Base-by-base conservation (phyloP, 2,888 invertebrate genomes). In the Cataglyphis albicans region DNA sequence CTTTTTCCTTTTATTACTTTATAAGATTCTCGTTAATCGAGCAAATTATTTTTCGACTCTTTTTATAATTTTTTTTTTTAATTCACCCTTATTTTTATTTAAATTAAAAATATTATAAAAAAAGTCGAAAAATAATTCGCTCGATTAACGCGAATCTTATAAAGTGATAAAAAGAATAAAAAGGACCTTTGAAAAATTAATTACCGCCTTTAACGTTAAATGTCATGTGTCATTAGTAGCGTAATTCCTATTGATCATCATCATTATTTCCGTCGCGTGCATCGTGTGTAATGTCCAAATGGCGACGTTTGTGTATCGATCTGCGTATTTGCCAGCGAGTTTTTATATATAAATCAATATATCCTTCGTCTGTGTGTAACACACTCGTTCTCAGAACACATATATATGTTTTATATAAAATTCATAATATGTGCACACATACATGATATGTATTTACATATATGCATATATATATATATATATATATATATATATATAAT, bases 401-500 rank as follows among this genome's bases (percentile, higher is more conserved):
- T 41, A 48, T 21, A 63, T 32, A 1, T 32, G 63, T 25, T 75
- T 64, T 64, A 74, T 48, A 41, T 59, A 41, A 59, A n/a, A 72
- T 57, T 41, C 35, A 64, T 21, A 21, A 21, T n/a, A 80, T 84
- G 25, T n/a, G 38, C 80, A 83, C 12, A 5, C 29, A 59, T 44
- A 32, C 32, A 74, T 21, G 32, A 35, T 35, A 61, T 18, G 41
- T 35, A 25, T 70, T 76, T 86, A 18, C 15, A 41, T 70, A 83
- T 84, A 87, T 89, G 10, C 15, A 18, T 81, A 74, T 85, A 55
- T 78, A 84, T 82, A 86, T 88, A 38, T 35, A 6, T 57, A 10
- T n/a, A 21, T n/a, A 10, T 12, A 63, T 12, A 57, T 57, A 61
- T 21, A 15, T 59, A 25, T 32, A 10, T 72, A 82, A 80, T 86